Evolutionary conservation across 1,140 invertebrate genomes (phyloP), one percentile per base, ranked within the genome.

Genomic region (Drosophila setifemur): DNA sequence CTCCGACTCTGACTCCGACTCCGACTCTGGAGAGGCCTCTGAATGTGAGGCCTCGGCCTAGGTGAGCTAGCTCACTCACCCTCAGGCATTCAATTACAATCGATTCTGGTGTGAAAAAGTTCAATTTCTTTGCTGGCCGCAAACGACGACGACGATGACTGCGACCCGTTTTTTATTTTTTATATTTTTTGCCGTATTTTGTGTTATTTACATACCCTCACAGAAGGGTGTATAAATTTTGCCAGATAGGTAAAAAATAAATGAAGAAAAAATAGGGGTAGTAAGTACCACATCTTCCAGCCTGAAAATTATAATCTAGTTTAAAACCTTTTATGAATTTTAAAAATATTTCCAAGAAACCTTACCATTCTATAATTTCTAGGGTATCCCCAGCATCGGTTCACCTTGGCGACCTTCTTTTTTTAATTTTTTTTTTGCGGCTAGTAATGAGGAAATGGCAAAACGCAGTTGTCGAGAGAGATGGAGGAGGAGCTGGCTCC

Each of bases 91-190:
- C 81, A 86, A 86, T 86, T 86, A 86, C 81, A 86, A 86, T 86
- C 81, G 81, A 86, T 86, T 86, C 81, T 86, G 81, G 81, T 86
- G 81, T 86, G 81, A 86, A 86, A 86, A 86, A 86, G 81, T 86
- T 86, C 81, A 86, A 86, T 86, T 86, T 85, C 79, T 86, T 86
- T 69, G 69, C 77, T 47, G 70, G 77, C 78, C 78, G 75, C 60
- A 64, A 64, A 73, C 69, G 60, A 63, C 55, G 48, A 58, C 63
- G 72, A 49, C 70, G 63, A 73, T 60, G 70, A 73, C 71, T 66
- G 42, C 64, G 64, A 79, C 73, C 81, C 60, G 75, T 86, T 79
- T 76, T 72, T 52, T 70, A 26, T 42, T 14, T 66, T 23, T 26
- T n/a, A 29, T 43, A 50, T 54, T 45, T 44, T 44, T 44, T 16